Base-by-base conservation (phyloP, 2,888 invertebrate genomes). In the Harpagoxenus sublaevis region DNA sequence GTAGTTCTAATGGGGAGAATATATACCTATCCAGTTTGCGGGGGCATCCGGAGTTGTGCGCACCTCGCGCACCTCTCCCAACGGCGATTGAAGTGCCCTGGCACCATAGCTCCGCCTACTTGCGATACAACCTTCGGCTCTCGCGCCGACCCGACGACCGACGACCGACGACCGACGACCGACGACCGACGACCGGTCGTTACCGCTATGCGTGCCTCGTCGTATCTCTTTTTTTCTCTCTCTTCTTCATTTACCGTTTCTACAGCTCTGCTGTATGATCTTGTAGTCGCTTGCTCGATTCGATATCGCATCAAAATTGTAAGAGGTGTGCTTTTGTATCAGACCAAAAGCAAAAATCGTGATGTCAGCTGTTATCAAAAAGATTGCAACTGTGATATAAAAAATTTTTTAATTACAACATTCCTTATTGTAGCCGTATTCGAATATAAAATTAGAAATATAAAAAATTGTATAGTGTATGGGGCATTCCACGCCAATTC, bases 31-130 rank as follows among this genome's bases (percentile, higher is more conserved):
- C 92, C 91, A 90, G 92, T 91, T 51, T 90, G 91, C 90, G 90
- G 89, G 89, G 90, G 28, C 91, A 51, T 51, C n/a, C 70, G 12
- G 51, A 35, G 35, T 71, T 53, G 70, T 89, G 92, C 65, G 75
- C 75, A 92, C 88, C 89, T 91, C 92, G 92, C 90, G 90, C 91
- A 87, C 87, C 92, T 89, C 92, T 89, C 88, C 88, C 89, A 87
- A 90, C 48, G 18, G 31, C 57, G 15, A 92, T 88, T 89, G 91
- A 90, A 89, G 91, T 91, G 91, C 90, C 91, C 91, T 87, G 89
- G 90, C 85, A 87, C 86, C 89, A 86, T 92, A 83, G 92, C 93
- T 85, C 93, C 93, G 93, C 93, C 93, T 91, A 93, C 92, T 84
- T n/a, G 82, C 91, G 92, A 92, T 93, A 92, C 93, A 93, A 92